These are phyloP conservation scores for Bufotes viridis DNA, from an alignment of 2,797 vertebrate genomes.

Conservation along the genomic window DNA sequence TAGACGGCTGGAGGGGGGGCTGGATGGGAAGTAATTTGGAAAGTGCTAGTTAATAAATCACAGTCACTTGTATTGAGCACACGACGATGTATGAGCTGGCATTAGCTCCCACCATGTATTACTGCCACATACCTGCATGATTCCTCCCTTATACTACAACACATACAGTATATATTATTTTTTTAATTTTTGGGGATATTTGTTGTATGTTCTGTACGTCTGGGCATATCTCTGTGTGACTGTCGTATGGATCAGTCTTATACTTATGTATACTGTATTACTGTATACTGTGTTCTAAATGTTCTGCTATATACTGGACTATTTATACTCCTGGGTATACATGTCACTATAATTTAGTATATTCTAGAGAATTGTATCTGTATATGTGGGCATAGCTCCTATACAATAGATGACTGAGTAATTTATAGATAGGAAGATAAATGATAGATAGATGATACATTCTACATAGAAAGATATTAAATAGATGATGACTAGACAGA, in stretches of 20 bases:
- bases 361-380: background rate
- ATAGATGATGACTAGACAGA: background rate
- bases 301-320: background rate
- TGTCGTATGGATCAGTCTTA: background rate
- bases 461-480: background rate
- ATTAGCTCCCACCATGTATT: background rate
- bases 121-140: background rate
- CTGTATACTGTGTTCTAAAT: background rate
- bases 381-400: background rate
- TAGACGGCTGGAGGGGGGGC: background rate
- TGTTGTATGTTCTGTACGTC: no score
- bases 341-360: background rate
- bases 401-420: background rate
- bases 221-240: no score
- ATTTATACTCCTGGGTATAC: background rate
- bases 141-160: background rate
- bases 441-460: background rate
- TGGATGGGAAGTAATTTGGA: conserved; percentile 2
- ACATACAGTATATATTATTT: background rate
- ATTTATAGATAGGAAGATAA: background rate
- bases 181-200: no score
- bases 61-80: background rate
- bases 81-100: background rate
- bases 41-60: conserved; percentile 25
- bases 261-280: background rate